Evolutionary conservation across 2,113 vertebrate species (phyloP), one percentile per base, ranked within the genome.

Genomic region (Eptatretus burgeri): DNA sequence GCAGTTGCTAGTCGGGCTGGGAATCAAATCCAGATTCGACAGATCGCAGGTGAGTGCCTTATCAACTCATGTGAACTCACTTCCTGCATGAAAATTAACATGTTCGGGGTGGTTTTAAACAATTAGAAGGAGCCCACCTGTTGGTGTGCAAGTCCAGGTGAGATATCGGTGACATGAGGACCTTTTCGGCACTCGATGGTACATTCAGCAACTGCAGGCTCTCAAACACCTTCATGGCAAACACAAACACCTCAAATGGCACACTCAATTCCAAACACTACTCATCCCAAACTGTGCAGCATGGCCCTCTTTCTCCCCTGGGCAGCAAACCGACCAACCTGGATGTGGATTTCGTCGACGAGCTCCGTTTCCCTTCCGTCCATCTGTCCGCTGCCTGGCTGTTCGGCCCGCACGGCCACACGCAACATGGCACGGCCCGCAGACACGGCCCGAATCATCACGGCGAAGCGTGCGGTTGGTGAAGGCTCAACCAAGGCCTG

Each of bases 271-370:
- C 41, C 49, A 63, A 16, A 49, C 62, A 18, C 65, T 74, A 17
- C 20, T 11, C 49, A 64, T 27, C 11, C 10, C 12, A 50, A 50
- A 50, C 62, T 49, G 27, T 49, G n/a, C 18, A 63, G 14, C 27
- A 11, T 18, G 5, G 51, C 16, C 60, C 16, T 18, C 9, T 7
- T 41, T 7, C 27, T 7, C 27, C 7, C 27, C 27, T 41, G 27
- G 27, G 27, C 7, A 7, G 27, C 27, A 41, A 41, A 41, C 27
- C 27, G 27, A 41, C 27, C 7, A 7, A 41, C 27, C 85, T 93
- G 82, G 67, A 98, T 83, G 68, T 94, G 87, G 69, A 95, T 77
- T 73, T 93, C 86, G 65, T 93, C 83, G 0, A 74, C 79, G 16
- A 95, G 77, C 50, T 93, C 85, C 62, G 64, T 71, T 12, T 74